A percentile compares a stretch with the other conserved stretches of the same genome.
Evolutionary conservation across 2,888 invertebrate genomes (phyloP).

Genomic region (Scotopteryx bipunctaria): DNA sequence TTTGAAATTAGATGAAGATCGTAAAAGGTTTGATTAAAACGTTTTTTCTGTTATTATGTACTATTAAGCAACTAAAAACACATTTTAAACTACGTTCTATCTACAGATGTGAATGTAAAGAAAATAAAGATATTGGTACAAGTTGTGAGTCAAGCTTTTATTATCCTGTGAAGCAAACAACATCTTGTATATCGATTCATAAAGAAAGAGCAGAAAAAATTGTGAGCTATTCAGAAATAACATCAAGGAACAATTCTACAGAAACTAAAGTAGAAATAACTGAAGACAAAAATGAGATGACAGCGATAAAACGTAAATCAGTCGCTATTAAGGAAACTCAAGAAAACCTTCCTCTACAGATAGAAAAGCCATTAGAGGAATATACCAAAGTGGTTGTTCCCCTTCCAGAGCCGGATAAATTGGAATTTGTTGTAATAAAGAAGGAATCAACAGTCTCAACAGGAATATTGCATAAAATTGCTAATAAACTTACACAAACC

Average conservation of each 20-base stretch:
- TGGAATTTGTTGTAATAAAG: conserved; percentile 6
- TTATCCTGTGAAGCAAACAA: conserved; percentile 26
- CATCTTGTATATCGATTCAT: conserved; percentile 26
- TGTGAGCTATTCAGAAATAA: background rate
- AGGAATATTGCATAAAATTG: conserved; percentile 15
- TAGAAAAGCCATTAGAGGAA: background rate
- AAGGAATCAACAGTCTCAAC: conserved; percentile 18
- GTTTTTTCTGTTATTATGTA: background rate
- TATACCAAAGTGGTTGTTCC: background rate
- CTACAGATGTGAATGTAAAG: conserved; percentile 26
- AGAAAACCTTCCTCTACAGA: background rate
- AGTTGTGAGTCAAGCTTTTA: conserved; percentile 8
- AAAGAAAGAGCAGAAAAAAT: conserved; percentile 4
- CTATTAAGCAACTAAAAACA: background rate
- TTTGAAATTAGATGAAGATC: conserved; percentile 20
- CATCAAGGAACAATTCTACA: conserved; percentile 5
- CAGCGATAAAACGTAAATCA: conserved; percentile 24
- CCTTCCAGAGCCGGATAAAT: conserved; percentile 12
- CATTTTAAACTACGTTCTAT: background rate
- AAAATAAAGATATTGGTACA: conserved; percentile 8
- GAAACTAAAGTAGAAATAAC: conserved; percentile 5
- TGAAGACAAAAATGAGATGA: conserved; percentile 4
- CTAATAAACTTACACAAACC: conserved; percentile 55
- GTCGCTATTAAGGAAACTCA: conserved; percentile 26
- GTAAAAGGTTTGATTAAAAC: conserved; percentile 15